Base-by-base conservation (phyloP, 2,888 invertebrate genomes). In the Ommatoiulus sabulosus region DNA sequence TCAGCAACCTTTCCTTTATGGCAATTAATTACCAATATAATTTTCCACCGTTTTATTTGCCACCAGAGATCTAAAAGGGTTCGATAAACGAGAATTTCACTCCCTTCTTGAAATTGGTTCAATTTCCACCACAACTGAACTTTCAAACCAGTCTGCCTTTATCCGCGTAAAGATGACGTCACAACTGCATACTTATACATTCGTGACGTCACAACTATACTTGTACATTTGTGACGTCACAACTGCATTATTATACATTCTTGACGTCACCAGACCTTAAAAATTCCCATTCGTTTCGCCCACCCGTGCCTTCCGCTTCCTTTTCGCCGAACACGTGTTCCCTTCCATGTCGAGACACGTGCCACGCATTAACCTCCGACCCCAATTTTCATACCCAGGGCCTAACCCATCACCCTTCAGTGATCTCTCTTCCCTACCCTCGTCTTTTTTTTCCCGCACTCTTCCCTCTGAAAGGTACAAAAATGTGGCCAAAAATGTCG, bases 311-410 rank as follows among this genome's bases (percentile, higher is more conserved):
- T 85, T 43, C 87, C 87, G 48, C 52, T 87, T 87, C 87, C 87
- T 17, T 46, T 87, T 48, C 10, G 24, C 52, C 24, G 24, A 85
- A 52, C 87, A 87, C 52, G 87, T 87, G 87, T 48, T 87, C 87
- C 48, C 87, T 87, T 52, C 44, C 48, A 52, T 87, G 87, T 87
- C 20, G 57, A 35, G 87, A 48, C 87, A 87, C 87, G 87, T 87
- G 87, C 87, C 57, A 52, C 48, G 48, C 87, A 87, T 87, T 87
- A 87, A 87, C 87, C 87, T 48, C 6, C 44, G 85, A 85, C 85
- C 85, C 85, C 44, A 85, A 85, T 85, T 44, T 85, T 85, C 44
- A 44, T 85, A 85, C 85, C 85, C 44, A 85, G 85, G 85, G 44
- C 85, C 46, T 43, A 87, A 52, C 87, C 87, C 87, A 46, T 3